A percentile compares a stretch with the other conserved stretches of the same genome.
phyloP scores from a whole-genome alignment of 2,888 invertebrate genomes.

The Pedicia rivosa region DNA sequence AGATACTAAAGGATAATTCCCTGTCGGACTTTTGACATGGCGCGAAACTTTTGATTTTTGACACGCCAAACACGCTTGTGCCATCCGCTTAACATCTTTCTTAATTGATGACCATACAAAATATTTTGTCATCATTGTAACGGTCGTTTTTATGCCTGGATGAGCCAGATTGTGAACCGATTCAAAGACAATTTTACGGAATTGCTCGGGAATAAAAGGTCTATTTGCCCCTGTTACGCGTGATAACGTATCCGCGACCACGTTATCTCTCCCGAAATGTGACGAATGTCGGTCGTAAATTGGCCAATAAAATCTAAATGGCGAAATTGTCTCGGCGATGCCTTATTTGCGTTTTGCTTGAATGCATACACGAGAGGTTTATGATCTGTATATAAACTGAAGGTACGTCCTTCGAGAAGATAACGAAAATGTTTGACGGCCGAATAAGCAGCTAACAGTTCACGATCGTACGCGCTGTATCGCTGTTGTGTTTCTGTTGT shows the following conservation, averaged over 20 bases:
- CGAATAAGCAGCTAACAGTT: constrained; percentile 23
- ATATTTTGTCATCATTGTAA: too few relatives aligned
- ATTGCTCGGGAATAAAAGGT: too few relatives aligned
- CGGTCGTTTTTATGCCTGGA: too few relatives aligned
- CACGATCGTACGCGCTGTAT: constrained; percentile 22
- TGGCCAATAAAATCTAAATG: constrained; percentile 13
- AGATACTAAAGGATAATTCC: too few relatives aligned
- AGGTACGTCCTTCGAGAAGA: constrained; percentile 10
- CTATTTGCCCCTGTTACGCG: too few relatives aligned
- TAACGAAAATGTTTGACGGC: constrained; percentile 16
- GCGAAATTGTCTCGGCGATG: constrained; percentile 20
- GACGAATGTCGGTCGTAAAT: constrained; percentile 8
- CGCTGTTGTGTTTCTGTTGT: constrained; percentile 17
- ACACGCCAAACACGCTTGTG: too few relatives aligned
- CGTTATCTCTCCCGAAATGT: constrained; percentile 1
- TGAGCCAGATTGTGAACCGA: too few relatives aligned
- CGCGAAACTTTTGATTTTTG: too few relatives aligned
- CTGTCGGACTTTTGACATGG: too few relatives aligned
- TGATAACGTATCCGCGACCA: background rate
- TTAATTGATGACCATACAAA: too few relatives aligned
- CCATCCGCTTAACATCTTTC: too few relatives aligned
- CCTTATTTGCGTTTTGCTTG: constrained; percentile 14
- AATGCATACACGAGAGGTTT: constrained; percentile 16
- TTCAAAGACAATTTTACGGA: too few relatives aligned
- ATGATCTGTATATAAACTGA: constrained; percentile 9